Conservation (phyloP, 2,113 vertebrate genomes). For the Oryzias javanicus region DNA sequence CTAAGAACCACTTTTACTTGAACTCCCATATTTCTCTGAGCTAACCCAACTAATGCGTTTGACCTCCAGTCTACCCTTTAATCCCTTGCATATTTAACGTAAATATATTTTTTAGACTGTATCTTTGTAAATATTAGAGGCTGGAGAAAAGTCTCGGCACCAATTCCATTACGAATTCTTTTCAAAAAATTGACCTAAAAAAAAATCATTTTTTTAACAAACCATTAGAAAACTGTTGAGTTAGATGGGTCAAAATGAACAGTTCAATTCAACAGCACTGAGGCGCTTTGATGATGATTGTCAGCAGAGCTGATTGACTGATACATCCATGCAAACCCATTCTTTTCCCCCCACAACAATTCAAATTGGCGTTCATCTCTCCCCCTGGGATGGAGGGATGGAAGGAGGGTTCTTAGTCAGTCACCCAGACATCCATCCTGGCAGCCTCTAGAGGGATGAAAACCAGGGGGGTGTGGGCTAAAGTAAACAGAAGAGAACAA, state of each 20-base stretch:
- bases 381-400: conserved; percentile 50
- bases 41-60: conserved; percentile 62
- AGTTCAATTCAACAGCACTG: conserved; percentile 24
- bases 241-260: conserved; percentile 35
- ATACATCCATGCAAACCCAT: conserved; percentile 67
- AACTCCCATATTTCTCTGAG: conserved; percentile 44
- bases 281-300: conserved; percentile 48
- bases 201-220: background rate
- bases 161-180: conserved; percentile 73
- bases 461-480: conserved; percentile 69
- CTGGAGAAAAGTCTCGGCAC: conserved; percentile 42
- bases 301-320: conserved; percentile 50
- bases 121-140: conserved; percentile 48
- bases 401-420: conserved; percentile 60
- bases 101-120: conserved; percentile 63
- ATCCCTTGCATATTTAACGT: conserved; percentile 79
- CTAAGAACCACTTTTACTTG: conserved; percentile 39
- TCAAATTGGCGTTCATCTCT: conserved; percentile 60
- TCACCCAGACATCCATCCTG: conserved; percentile 72
- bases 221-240: conserved; percentile 15
- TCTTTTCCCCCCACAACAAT: conserved; percentile 46
- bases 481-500: conserved; percentile 84
- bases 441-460: conserved; percentile 73
- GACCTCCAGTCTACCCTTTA: conserved; percentile 68
- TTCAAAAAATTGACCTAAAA: conserved; percentile 51